Conservation (phyloP, 2,797 vertebrate species). For the Platalea minor region DNA sequence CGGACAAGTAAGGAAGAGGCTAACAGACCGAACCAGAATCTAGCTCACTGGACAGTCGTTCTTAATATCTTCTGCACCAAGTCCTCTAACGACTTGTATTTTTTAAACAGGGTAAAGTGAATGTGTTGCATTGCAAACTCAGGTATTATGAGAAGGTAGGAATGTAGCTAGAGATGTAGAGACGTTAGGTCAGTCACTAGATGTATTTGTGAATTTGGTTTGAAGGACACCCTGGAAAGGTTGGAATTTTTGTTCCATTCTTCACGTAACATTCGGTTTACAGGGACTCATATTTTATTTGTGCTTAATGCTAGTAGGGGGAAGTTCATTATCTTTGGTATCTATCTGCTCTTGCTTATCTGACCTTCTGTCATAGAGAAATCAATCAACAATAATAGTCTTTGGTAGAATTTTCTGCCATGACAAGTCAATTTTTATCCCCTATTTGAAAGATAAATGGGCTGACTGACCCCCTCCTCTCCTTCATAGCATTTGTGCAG, state of each 20-base stretch:
- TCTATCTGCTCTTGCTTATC: constrained; percentile 64
- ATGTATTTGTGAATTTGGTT: constrained; percentile 80
- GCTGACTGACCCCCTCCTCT: constrained; percentile 44
- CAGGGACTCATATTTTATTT: constrained; percentile 68
- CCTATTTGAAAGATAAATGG: constrained; percentile 55
- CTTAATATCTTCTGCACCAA: constrained; percentile 79
- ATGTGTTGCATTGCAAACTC: constrained; percentile 89
- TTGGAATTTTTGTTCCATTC: constrained; percentile 67
- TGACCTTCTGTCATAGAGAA: constrained; percentile 58
- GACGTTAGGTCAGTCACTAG: constrained; percentile 85
- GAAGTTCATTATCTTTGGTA: constrained; percentile 62
- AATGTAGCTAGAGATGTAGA: constrained; percentile 82
- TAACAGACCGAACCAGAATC: constrained; percentile 16
- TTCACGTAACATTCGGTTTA: constrained; percentile 66
- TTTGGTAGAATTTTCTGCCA: constrained; percentile 62
- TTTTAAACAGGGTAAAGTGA: constrained; percentile 98
- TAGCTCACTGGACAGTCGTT: constrained; percentile 45
- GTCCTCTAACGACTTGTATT: constrained; percentile 81
- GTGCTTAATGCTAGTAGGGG: constrained; percentile 73
- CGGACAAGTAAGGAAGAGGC: constrained; percentile 50
- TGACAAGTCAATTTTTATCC: constrained; percentile 69
- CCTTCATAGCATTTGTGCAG: constrained; percentile 21
- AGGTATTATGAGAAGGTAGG: constrained; percentile 84
- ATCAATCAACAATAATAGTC: constrained; percentile 68
- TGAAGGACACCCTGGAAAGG: constrained; percentile 77